phyloP scores from a whole-genome alignment of 2,797 vertebrate genomes.

The Spondyliosoma cantharus region DNA sequence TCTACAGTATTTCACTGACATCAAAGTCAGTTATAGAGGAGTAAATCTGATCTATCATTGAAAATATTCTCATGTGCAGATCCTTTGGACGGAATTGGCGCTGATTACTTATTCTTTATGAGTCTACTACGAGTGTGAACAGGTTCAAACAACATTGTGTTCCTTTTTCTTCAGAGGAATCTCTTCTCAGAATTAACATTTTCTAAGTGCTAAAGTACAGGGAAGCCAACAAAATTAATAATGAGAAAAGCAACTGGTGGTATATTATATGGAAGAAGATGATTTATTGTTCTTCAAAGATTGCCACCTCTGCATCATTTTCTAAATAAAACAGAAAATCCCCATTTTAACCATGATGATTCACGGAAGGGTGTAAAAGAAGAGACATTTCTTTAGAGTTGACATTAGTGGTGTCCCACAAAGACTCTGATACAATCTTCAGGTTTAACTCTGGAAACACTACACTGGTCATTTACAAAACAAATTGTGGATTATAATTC shows the following conservation, averaged over 20 bases:
- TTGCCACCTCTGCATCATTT: fast-evolving
- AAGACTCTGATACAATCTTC: background rate
- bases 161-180: background rate
- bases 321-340: background rate
- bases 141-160: background rate
- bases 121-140: background rate
- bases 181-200: background rate
- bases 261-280: background rate
- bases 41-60: background rate
- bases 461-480: background rate
- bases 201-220: background rate
- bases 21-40: background rate
- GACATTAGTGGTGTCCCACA: too few species aligned
- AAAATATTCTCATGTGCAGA: background rate
- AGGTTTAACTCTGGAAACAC: background rate
- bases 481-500: background rate
- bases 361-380: background rate
- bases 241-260: background rate
- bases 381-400: background rate
- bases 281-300: background rate
- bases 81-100: background rate
- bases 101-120: background rate
- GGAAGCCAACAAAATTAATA: background rate
- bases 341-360: background rate
- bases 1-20: background rate